Percentiles rank a stretch among this genome's conserved stretches.
Evolutionary conservation across 2,113 vertebrate genomes (phyloP).

Genomic region (Pandion haliaetus): DNA sequence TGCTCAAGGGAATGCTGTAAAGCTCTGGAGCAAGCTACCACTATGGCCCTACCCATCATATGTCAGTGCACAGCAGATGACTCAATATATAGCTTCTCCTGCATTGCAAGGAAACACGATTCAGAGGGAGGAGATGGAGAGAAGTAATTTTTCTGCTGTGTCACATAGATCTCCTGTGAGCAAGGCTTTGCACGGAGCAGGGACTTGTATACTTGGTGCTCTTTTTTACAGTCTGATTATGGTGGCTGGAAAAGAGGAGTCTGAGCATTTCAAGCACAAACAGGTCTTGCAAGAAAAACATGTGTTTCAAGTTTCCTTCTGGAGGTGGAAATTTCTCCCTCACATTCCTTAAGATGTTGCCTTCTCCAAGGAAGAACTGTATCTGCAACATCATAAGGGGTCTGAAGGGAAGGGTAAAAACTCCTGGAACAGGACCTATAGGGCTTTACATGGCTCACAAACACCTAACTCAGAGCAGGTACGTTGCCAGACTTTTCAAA

Average conservation of each 20-base stretch:
- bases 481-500: neutral
- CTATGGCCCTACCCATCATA: accelerated
- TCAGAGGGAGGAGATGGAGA: neutral
- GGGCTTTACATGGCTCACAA: neutral
- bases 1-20: neutral
- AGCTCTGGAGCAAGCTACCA: neutral
- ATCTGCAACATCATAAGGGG: neutral
- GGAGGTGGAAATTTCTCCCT: neutral
- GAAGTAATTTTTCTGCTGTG: neutral
- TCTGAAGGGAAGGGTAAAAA: neutral
- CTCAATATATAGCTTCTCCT: neutral
- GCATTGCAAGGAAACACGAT: neutral
- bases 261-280: neutral
- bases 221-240: neutral
- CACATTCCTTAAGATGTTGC: neutral
- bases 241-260: neutral
- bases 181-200: neutral
- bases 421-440: neutral
- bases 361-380: neutral
- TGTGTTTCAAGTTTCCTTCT: neutral
- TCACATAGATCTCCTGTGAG: neutral
- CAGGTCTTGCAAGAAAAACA: neutral
- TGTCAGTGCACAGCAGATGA: neutral
- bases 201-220: neutral
- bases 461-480: neutral